phyloP scores from a whole-genome alignment of 2,888 invertebrate genomes.

The Drosophila paramelanica region DNA sequence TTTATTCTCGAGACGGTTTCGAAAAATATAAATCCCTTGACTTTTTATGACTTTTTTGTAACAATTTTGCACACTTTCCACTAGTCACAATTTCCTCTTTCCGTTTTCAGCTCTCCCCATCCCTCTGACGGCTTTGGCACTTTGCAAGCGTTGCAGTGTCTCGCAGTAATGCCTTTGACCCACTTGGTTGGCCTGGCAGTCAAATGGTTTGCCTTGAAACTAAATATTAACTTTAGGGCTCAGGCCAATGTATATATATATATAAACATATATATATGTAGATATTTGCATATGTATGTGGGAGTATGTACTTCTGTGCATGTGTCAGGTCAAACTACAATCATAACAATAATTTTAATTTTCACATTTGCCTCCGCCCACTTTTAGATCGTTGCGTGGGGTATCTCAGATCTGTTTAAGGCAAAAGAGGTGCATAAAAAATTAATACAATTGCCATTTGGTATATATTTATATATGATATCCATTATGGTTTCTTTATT shows the following conservation, averaged over 20 bases:
- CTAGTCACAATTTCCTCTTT: neutral
- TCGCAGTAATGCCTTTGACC: constrained; percentile 59
- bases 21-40: constrained; percentile 31
- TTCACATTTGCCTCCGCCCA: constrained; percentile 50
- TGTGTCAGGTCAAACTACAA: constrained; percentile 60
- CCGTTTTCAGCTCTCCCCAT: too few relatives aligned
- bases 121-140: neutral
- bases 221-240: constrained; percentile 62
- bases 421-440: too few relatives aligned
- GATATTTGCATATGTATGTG: neutral
- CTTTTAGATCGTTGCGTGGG: constrained; percentile 11
- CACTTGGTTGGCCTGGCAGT: constrained; percentile 50
- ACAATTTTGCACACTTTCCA: constrained; percentile 34
- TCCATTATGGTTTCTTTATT: too few relatives aligned
- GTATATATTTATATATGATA: too few relatives aligned
- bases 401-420: constrained; percentile 3
- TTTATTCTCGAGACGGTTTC: constrained; percentile 7
- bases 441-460: too few relatives aligned
- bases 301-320: constrained; percentile 6
- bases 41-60: constrained; percentile 36
- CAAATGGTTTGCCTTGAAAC: constrained; percentile 55
- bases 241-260: constrained; percentile 21
- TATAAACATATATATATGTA: constrained; percentile 4
- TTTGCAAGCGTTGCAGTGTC: constrained; percentile 13
- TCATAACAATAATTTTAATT: constrained; percentile 75